A percentile compares a stretch with the other conserved stretches of the same genome.
These are phyloP conservation scores for Andrena bicolor DNA, from an alignment of 2,888 invertebrate species.

Conservation along the genomic window DNA sequence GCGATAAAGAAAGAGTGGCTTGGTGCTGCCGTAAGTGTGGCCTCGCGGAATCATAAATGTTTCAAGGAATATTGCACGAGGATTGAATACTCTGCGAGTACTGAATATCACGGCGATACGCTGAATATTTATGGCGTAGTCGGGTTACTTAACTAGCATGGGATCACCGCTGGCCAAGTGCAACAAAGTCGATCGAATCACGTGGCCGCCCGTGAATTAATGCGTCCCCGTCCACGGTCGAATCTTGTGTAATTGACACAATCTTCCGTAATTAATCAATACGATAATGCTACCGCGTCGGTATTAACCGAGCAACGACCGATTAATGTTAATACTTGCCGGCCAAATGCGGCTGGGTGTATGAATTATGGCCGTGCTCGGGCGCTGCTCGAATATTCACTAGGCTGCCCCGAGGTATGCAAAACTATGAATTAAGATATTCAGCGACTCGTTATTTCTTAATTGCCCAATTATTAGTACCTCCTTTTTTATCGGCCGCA, in stretches of 20 bases:
- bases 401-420: background rate
- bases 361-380: background rate
- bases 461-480: constrained; percentile 5
- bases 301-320: constrained; percentile 19
- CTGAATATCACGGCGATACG: no score
- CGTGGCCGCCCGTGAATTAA: background rate
- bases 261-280: constrained; percentile 32
- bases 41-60: background rate
- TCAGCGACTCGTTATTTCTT: background rate
- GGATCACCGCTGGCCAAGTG: background rate
- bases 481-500: background rate
- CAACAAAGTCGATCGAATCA: background rate
- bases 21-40: background rate
- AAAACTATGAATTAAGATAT: background rate
- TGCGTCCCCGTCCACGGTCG: background rate
- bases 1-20: no score
- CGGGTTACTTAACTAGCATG: background rate
- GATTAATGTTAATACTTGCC: constrained; percentile 24
- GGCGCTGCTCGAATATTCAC: constrained; percentile 10
- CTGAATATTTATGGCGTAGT: background rate
- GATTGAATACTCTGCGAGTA: background rate
- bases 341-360: background rate
- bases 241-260: constrained; percentile 14
- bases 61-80: no score
- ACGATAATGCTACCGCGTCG: background rate